Base-by-base conservation (phyloP, 2,797 vertebrate genomes). In the Poeciliopsis paucimaculata region DNA sequence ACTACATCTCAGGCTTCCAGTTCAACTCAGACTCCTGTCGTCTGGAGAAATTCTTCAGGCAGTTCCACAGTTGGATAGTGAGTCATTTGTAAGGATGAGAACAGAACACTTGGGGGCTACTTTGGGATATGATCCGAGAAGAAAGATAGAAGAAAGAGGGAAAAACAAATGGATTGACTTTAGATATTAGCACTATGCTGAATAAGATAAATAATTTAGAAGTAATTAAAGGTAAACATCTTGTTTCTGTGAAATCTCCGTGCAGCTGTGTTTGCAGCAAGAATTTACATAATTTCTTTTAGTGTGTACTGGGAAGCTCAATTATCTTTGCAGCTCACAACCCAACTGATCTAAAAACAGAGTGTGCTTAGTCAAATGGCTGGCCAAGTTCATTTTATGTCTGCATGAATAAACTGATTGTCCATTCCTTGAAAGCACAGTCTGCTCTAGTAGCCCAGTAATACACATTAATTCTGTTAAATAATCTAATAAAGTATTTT, bases 341-440 rank as follows among this genome's bases (percentile, higher is more conserved):
- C 60, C 60, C 60, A 36, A 31, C 31, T 34, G 31, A 64, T 64
- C 60, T 64, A 18, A 64, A 64, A 64, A 36, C 60, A 64, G 60
- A 64, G 31, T 64, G 60, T 64, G 60, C 36, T 64, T 20, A 64
- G 28, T 64, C 31, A 62, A 62, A 62, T 62, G 57, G 57, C 57
- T 34, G 34, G 60, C 60, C 15, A 64, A 64, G 31, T 64, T 64
- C 31, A 64, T 34, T 64, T 64, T 34, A 64, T 34, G 31, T 64
- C 31, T 36, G 15, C 16, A 64, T 64, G 60, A 64, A 64, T 64
- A 64, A 36, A 64, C 60, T 64, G 60, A 64, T 64, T 64, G 60
- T 64, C 13, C 60, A 64, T 64, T 64, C 60, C 60, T 64, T 64
- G 60, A 36, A 64, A 64, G 31, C 31, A 64, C 60, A 64, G 60